A percentile compares a stretch with the other conserved stretches of the same genome.
phyloP scores from a whole-genome alignment of 2,113 vertebrate genomes.

The Callaeas wilsoni region DNA sequence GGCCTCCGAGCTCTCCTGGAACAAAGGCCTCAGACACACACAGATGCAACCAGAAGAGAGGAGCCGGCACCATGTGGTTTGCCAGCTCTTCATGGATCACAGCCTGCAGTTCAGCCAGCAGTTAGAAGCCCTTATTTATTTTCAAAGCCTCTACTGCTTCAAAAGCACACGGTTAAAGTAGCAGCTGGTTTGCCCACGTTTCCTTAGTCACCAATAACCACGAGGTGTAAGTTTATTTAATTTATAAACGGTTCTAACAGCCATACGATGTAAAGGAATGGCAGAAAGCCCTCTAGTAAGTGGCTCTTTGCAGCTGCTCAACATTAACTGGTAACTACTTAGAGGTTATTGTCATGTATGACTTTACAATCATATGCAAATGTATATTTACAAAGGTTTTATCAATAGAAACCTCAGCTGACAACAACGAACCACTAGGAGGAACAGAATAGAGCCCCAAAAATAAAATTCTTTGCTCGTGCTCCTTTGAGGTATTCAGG shows the following conservation, averaged over 20 bases:
- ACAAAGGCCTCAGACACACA: constrained; percentile 42
- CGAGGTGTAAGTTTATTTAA: background rate
- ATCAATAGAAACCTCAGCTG: background rate
- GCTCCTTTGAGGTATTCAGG: background rate
- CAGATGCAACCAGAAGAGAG: background rate
- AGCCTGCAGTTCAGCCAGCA: background rate
- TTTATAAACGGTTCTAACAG: background rate
- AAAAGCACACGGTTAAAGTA: background rate
- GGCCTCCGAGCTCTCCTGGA: background rate
- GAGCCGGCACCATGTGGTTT: constrained; percentile 26
- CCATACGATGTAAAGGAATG: background rate
- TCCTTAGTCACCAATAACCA: background rate
- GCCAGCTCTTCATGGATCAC: constrained; percentile 44
- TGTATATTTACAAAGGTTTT: background rate
- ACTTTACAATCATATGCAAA: background rate
- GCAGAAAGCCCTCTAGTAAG: background rate
- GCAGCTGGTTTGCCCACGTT: background rate
- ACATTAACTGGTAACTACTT: background rate
- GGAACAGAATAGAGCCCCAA: background rate
- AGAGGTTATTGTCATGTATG: rapidly evolving
- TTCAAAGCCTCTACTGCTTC: background rate
- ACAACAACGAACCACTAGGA: background rate
- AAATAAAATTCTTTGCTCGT: background rate
- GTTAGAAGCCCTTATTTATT: background rate
- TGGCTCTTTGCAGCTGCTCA: background rate